These are phyloP conservation scores for Thalassaphorura encarpata DNA, from an alignment of 1,140 invertebrate genomes.

Conservation along the genomic window DNA sequence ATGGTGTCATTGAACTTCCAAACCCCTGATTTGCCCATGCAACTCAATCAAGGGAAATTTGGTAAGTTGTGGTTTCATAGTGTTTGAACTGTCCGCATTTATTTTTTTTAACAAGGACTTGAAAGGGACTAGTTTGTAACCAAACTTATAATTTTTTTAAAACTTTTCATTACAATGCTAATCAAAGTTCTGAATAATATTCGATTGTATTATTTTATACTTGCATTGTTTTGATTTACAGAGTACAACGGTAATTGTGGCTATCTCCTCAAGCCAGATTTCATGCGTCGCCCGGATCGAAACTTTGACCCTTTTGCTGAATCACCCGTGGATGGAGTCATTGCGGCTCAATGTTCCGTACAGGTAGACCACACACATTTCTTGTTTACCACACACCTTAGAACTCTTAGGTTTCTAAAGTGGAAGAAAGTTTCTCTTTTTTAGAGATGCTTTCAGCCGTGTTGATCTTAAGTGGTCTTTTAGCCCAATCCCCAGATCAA, in stretches of 20 bases:
- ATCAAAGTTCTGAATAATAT: neutral
- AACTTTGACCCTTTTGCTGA: slow-evolving; percentile 99
- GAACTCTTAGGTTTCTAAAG: neutral
- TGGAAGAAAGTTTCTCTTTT: neutral
- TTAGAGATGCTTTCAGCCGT: neutral
- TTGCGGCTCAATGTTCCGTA: slow-evolving; percentile 95
- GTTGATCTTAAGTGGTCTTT: neutral
- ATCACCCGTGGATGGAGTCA: slow-evolving; percentile 97
- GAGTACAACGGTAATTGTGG: slow-evolving; percentile 96
- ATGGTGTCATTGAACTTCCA: slow-evolving; percentile 99
- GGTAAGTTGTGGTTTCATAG: no score
- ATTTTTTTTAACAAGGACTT: slow-evolving; percentile 97
- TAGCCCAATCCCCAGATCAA: neutral
- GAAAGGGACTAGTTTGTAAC: slow-evolving; percentile 65
- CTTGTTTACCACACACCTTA: slow-evolving; percentile 9
- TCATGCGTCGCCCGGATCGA: slow-evolving; percentile 92
- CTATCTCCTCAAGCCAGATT: slow-evolving; percentile 96
- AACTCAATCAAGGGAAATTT: slow-evolving; percentile 99
- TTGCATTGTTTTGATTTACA: neutral
- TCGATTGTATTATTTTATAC: neutral
- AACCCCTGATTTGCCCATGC: slow-evolving; percentile 98
- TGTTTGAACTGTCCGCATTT: slow-evolving; percentile 66
- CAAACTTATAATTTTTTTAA: no score
- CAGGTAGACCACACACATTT: no score
- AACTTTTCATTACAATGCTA: no score